Evolutionary conservation across 1,140 invertebrate species (phyloP).

Genomic region (Apis cerana): DNA sequence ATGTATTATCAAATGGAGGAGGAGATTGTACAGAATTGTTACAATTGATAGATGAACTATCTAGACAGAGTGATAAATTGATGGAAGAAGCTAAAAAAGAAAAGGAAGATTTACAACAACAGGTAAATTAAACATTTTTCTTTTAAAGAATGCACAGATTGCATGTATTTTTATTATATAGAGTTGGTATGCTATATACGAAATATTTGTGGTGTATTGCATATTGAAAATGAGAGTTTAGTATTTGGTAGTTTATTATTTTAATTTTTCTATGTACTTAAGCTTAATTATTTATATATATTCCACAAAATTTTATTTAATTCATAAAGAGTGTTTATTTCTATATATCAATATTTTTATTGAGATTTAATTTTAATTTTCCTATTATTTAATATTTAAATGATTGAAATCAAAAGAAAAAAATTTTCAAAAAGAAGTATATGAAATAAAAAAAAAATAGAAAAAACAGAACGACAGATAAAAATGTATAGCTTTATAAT

Average conservation of each 20-base stretch:
- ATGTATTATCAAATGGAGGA: conserved; percentile 77
- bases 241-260: conserved; percentile 42
- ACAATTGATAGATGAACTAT: conserved; percentile 84
- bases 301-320: conserved; percentile 32
- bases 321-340: neutral
- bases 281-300: conserved; percentile 46
- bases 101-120: conserved; percentile 86
- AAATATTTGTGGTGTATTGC: conserved; percentile 64
- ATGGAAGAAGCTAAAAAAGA: conserved; percentile 85
- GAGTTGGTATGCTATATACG: conserved; percentile 60
- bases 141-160: conserved; percentile 54
- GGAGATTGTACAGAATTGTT: conserved; percentile 80
- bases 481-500: conserved; percentile 54
- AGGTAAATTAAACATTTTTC: conserved; percentile 81
- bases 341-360: neutral
- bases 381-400: neutral
- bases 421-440: neutral
- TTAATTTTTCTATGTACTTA: conserved; percentile 51
- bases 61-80: conserved; percentile 83
- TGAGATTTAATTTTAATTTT: neutral
- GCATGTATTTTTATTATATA: conserved; percentile 69
- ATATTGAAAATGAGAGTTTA: conserved; percentile 60
- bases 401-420: neutral
- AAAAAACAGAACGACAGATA: conserved; percentile 19
- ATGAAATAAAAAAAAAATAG: neutral